Base-by-base conservation (phyloP, 2,797 vertebrate species). In the Gymnocypris eckloni region DNA sequence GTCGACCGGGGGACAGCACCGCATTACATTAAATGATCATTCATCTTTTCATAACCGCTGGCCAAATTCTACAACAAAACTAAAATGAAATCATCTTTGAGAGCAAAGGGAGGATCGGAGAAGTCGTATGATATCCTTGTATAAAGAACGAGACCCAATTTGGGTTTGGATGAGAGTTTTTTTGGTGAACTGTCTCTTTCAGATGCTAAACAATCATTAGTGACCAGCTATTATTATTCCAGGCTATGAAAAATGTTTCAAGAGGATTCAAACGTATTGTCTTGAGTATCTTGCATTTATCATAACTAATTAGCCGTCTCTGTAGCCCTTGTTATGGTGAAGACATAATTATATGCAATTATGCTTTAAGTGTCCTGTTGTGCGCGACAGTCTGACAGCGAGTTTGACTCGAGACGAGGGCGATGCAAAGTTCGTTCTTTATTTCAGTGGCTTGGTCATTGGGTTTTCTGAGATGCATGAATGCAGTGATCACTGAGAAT, bases 291-390 rank as follows among this genome's bases (percentile, higher is more conserved):
- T 67, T 13, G 59, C 43, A 67, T 80, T 67, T 80, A 67, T 80
- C 43, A 6, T 28, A 6, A 66, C 43, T 67, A 66, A 80, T 80
- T 80, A 37, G 43, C 61, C 20, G 1, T 80, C 41, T 80, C n/a
- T 25, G 39, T 28, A 78, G 52, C 37, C 37, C 77, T 64, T 66
- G 77, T 78, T 61, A 79, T 11, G 16, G 8, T 66, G 61, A 80
- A 67, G 18, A 22, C 41, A 67, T 80, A 50, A 80, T 80, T 80
- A 25, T 66, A 80, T 67, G 43, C 78, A 80, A 80, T 80, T 67
- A 37, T 18, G 25, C 25, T 22, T 66, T 20, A 61, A 48, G 78
- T 28, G 39, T 66, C 41, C 39, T 66, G 56, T 43, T 80, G 12
- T 48, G 41, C 4, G n/a, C n/a, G 25, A 67, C 41, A 18, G n/a